Base-by-base conservation (phyloP, 2,888 invertebrate species). In the Ectemnius lituratus region DNA sequence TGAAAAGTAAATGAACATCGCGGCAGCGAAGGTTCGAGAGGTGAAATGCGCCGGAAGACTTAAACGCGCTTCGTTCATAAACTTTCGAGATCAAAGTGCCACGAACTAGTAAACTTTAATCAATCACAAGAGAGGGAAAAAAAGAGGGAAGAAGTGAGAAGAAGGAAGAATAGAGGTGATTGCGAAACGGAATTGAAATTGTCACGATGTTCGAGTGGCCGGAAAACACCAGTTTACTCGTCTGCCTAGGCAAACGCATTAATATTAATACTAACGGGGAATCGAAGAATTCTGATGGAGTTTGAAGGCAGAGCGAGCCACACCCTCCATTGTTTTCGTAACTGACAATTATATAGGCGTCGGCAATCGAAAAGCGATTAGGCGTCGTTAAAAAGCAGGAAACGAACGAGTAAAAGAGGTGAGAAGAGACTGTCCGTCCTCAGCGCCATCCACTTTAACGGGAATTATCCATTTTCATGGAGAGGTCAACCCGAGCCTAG, bases 401-500 rank as follows among this genome's bases (percentile, higher is more conserved):
- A 16, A 52, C 52, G 52, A 52, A 52, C 14, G 8, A 52, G 52
- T 16, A 52, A 52, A 47, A 52, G 52, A 52, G 16, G 16, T 52
- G 52, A 52, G 52, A 52, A 52, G 52, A 46, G 4, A 14, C 46
- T 20, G 45, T 13, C 18, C 62, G 62, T 46, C 45, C 14, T 62
- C 23, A 18, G 13, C 52, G 52, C 52, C 16, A 5, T 52, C 16
- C 18, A 23, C 11, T 56, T 0, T 23, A n/a, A 2, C 11, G 5
- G n/a, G 67, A 27, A 8, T 68, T 67, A 60, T 75, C 65, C 70
- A 75, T 68, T 76, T 77, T 73, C 70, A 78, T 76, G 47, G 56
- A 37, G 52, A 18, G 58, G n/a, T 27, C 14, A 14, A 56, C 4
- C 16, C 14, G n/a, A 16, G 16, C 16, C 52, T 3, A 52, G 16